Conservation (phyloP, 1,140 invertebrate species). For the Eupeodes corollae region DNA sequence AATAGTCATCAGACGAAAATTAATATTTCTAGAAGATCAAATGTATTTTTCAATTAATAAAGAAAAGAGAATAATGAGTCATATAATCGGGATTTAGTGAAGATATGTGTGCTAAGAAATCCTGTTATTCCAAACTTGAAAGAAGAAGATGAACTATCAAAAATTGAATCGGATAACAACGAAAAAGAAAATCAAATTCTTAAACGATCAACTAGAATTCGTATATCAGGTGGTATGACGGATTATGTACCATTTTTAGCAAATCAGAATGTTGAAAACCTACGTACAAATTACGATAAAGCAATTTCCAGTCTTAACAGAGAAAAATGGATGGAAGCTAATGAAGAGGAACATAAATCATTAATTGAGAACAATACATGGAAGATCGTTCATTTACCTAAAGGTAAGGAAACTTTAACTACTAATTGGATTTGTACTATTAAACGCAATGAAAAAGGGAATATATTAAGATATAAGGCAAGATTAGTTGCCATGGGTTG, state of each 20-base stretch:
- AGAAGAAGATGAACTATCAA: too few relatives aligned
- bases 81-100: too few relatives aligned
- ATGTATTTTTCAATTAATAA: too few relatives aligned
- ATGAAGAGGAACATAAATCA: constrained; percentile 19
- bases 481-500: constrained; percentile 28
- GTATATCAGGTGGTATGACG: neutral
- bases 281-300: constrained; percentile 1
- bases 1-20: too few relatives aligned
- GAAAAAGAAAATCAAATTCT: too few relatives aligned
- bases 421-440: too few relatives aligned
- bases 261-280: neutral
- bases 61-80: too few relatives aligned
- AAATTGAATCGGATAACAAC: too few relatives aligned
- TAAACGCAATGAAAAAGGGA: constrained; percentile 3
- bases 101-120: too few relatives aligned
- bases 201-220: neutral
- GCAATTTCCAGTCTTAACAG: constrained; percentile 6
- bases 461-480: constrained; percentile 28
- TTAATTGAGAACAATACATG: constrained; percentile 27
- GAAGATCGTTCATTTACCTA: neutral
- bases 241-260: neutral
- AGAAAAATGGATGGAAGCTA: constrained; percentile 16
- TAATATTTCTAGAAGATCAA: too few relatives aligned
- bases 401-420: too few relatives aligned
- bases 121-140: too few relatives aligned